Base-by-base conservation (phyloP, 2,113 vertebrate genomes). In the Heptranchias perlo region DNA sequence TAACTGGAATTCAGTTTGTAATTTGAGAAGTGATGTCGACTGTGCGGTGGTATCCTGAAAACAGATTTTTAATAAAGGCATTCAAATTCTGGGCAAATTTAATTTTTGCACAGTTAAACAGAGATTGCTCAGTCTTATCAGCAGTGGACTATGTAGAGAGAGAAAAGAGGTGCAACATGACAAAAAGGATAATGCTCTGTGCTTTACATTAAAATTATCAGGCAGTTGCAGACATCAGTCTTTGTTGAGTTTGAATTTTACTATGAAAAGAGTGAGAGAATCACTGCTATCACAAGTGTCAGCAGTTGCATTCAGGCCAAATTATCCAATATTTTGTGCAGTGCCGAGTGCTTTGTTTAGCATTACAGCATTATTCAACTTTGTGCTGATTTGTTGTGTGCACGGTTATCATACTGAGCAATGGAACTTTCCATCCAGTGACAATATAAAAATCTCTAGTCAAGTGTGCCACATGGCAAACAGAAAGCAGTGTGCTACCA, bases 171-270 rank as follows among this genome's bases (percentile, higher is more conserved):
- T 69, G 28, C 47, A 94, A 67, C 44, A 95, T 69, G 64, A 69
- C 94, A 95, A 95, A 69, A 52, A 95, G 65, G 25, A 69, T 52
- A n/a, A n/a, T n/a, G n/a, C n/a, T n/a, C n/a, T n/a, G n/a, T n/a
- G n/a, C n/a, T 52, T 95, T 52, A 73, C 65, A 52, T 35, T 95
- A 95, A 94, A 94, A 44, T 94, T 94, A 94, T 94, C 92, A 94
- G 92, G 16, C 92, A 13, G 62, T 65, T 94, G 92, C 92, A 65
- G 62, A 47, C 92, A 65, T 94, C 92, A 47, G 39, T 14, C 92
- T 94, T 94, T 94, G 39, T 65, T 47, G 25, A 94, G 62, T 18
- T 94, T 52, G 14, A 25, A 61, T 91, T 61, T 91, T n/a, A 91
- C n/a, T 44, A 65, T 65, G n/a, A 94, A 67, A 94, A 64, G 92